Conservation (phyloP, 2,888 invertebrate genomes). For the Galerucella calmariensis region DNA sequence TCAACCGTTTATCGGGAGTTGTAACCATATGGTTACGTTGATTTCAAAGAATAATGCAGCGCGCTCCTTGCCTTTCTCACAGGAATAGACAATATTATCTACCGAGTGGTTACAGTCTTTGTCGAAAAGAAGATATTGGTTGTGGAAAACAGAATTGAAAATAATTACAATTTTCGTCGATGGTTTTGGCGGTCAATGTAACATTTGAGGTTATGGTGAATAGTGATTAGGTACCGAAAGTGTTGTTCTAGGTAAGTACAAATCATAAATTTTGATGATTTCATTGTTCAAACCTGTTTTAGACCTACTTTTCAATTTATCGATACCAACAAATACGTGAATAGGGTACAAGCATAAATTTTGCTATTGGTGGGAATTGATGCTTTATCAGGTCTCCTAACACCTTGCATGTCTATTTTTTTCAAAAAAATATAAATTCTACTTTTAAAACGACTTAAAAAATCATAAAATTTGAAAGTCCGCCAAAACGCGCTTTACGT, state of each 20-base stretch:
- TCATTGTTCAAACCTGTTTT: constrained; percentile 7
- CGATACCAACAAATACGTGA: not conserved
- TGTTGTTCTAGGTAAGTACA: constrained; percentile 10
- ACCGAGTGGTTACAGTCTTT: not conserved
- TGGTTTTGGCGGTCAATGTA: not conserved
- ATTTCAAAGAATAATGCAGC: not conserved
- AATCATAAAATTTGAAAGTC: too few species aligned
- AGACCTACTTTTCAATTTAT: not conserved
- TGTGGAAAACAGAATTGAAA: constrained; percentile 7
- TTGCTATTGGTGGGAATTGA: too few species aligned
- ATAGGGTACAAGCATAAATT: too few species aligned
- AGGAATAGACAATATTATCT: not conserved
- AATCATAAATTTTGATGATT: constrained; percentile 8
- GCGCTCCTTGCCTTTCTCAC: not conserved
- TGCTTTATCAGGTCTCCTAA: too few species aligned
- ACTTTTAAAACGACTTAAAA: too few species aligned
- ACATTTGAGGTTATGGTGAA: constrained; percentile 12
- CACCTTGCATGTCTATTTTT: too few species aligned
- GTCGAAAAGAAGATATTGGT: not conserved
- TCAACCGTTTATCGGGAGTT: not conserved
- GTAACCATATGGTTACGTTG: not conserved
- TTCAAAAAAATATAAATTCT: too few species aligned
- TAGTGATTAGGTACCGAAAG: constrained; percentile 8
- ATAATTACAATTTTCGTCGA: constrained; percentile 5
- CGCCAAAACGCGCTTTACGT: too few species aligned